A percentile compares a stretch with the other conserved stretches of the same genome.
These are phyloP conservation scores for Platycheirus rosarum DNA, from an alignment of 2,888 invertebrate genomes.

Conservation along the genomic window DNA sequence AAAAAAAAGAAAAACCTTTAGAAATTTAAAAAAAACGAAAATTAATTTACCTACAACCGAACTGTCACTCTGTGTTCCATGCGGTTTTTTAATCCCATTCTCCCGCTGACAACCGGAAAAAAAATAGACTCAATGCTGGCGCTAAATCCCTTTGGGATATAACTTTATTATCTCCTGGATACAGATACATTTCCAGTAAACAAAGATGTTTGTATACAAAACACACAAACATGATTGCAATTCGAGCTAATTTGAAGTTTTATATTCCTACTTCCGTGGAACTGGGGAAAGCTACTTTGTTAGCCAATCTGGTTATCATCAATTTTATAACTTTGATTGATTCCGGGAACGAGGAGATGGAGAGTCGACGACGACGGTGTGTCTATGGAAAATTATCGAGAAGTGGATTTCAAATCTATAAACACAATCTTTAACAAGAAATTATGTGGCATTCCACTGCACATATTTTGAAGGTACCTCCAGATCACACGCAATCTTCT, in stretches of 20 bases:
- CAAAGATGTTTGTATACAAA: conserved; percentile 44
- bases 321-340: conserved; percentile 28
- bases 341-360: conserved; percentile 41
- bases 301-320: background rate
- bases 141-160: conserved; percentile 39
- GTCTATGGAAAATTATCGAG: conserved; percentile 44
- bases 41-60: conserved; percentile 33
- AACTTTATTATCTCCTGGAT: conserved; percentile 50
- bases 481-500: conserved; percentile 34
- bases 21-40: conserved; percentile 43
- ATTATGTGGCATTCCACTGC: conserved; percentile 38
- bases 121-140: conserved; percentile 42
- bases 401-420: conserved; percentile 14
- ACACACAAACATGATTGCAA: conserved; percentile 40
- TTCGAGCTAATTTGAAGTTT: conserved; percentile 58
- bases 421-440: background rate
- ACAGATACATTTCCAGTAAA: conserved; percentile 33
- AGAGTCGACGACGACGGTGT: conserved; percentile 26
- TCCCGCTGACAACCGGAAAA: conserved; percentile 42
- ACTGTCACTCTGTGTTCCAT: conserved; percentile 29
- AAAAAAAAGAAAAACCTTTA: conserved; percentile 24
- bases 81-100: conserved; percentile 65
- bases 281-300: conserved; percentile 14
- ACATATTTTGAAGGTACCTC: conserved; percentile 8
- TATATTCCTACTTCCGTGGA: conserved; percentile 45